These are phyloP conservation scores for Erebia ligea DNA, from an alignment of 2,888 invertebrate genomes.

Conservation along the genomic window DNA sequence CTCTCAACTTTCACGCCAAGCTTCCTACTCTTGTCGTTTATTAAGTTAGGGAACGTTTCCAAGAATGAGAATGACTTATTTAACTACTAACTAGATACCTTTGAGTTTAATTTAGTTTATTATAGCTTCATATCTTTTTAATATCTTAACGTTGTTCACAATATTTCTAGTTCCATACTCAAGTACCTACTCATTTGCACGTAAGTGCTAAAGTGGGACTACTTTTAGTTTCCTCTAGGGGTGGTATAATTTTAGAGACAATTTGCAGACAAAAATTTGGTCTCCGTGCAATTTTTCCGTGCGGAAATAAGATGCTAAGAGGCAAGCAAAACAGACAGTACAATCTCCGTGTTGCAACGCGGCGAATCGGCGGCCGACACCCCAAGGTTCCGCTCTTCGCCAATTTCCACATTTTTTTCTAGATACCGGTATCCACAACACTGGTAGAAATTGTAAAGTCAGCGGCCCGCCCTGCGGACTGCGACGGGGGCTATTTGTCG, in stretches of 20 bases:
- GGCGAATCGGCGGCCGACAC: slow-evolving; percentile 74
- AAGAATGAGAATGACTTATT: slow-evolving; percentile 81
- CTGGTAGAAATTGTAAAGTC: slow-evolving; percentile 71
- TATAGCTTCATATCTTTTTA: slow-evolving; percentile 32
- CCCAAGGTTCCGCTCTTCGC: slow-evolving; percentile 69
- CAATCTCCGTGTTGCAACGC: slow-evolving; percentile 79
- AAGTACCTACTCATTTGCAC: slow-evolving; percentile 28
- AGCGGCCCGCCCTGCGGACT: slow-evolving; percentile 75
- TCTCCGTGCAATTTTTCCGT: slow-evolving; percentile 70
- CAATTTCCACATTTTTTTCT: slow-evolving; percentile 77
- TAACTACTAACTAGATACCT: slow-evolving; percentile 76
- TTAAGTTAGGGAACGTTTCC: slow-evolving; percentile 80
- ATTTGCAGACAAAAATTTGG: slow-evolving; percentile 68
- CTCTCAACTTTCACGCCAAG: slow-evolving; percentile 81
- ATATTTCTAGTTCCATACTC: not conserved
- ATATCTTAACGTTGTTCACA: not conserved
- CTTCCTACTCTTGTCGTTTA: slow-evolving; percentile 81
- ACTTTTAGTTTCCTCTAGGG: slow-evolving; percentile 33
- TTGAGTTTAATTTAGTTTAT: slow-evolving; percentile 63
- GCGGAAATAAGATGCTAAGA: slow-evolving; percentile 77
- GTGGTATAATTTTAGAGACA: slow-evolving; percentile 53
- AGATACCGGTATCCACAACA: slow-evolving; percentile 54
- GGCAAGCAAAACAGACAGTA: slow-evolving; percentile 77
- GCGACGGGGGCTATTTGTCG: slow-evolving; percentile 74
- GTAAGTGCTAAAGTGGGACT: slow-evolving; percentile 17